Percentiles rank a stretch among this genome's conserved stretches.
These are phyloP conservation scores for Agrochola macilenta DNA, from an alignment of 2,888 invertebrate genomes.

Conservation along the genomic window DNA sequence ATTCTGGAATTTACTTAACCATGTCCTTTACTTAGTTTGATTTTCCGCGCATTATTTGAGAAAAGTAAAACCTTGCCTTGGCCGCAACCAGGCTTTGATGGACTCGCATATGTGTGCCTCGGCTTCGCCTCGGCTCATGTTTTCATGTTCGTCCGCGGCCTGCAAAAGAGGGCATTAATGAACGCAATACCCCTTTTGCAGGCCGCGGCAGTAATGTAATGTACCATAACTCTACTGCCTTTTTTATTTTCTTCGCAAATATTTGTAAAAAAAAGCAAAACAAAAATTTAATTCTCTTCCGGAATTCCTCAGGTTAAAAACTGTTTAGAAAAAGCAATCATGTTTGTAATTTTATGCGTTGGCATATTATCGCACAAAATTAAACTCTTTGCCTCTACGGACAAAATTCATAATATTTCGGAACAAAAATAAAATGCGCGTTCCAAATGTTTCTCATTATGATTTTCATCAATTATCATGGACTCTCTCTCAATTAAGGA, in stretches of 20 bases:
- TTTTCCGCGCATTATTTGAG: no score
- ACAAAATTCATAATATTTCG: constrained; percentile 51
- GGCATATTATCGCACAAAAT: neutral
- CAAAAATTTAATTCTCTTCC: constrained; percentile 6
- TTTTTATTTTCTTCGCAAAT: neutral
- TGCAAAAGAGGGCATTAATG: no score
- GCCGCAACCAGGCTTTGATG: no score
- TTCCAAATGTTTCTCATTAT: constrained; percentile 70
- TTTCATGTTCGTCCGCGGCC: no score
- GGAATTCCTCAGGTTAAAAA: constrained; percentile 17
- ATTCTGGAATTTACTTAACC: no score
- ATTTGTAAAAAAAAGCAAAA: constrained; percentile 9
- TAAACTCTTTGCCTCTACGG: constrained; percentile 4
- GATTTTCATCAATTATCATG: constrained; percentile 40
- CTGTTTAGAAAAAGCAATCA: constrained; percentile 11
- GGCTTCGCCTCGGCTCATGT: no score
- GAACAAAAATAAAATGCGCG: constrained; percentile 67
- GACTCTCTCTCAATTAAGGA: constrained; percentile 44
- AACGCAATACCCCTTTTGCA: no score
- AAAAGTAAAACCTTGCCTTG: no score
- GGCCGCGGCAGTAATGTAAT: no score
- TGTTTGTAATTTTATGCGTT: constrained; percentile 30
- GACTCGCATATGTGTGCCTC: no score
- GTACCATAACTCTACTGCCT: neutral
- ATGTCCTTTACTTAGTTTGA: no score